These are phyloP conservation scores for Hylaea fasciaria DNA, from an alignment of 2,888 invertebrate genomes.

Conservation along the genomic window DNA sequence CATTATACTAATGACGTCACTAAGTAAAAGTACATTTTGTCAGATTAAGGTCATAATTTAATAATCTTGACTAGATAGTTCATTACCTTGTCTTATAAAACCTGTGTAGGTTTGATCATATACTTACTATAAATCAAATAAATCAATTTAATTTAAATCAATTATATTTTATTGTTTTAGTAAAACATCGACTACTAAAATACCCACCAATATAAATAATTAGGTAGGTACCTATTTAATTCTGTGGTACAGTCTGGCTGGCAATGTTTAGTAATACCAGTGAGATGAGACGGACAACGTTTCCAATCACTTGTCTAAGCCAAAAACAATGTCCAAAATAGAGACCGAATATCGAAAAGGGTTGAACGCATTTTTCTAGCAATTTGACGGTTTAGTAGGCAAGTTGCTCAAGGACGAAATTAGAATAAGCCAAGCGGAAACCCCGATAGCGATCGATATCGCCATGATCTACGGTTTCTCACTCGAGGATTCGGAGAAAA, in stretches of 20 bases:
- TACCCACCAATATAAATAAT: not conserved
- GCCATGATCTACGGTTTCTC: conserved; percentile 32
- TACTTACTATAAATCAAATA: no score
- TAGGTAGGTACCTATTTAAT: no score
- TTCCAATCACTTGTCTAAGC: not conserved
- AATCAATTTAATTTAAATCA: not conserved
- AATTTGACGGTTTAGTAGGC: conserved; percentile 62
- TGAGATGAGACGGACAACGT: not conserved
- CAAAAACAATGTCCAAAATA: conserved; percentile 13
- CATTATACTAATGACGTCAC: no score
- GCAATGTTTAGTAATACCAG: no score
- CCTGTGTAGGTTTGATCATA: no score
- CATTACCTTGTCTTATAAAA: no score
- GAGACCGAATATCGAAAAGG: conserved; percentile 19
- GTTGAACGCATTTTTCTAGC: conserved; percentile 37
- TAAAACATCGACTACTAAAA: not conserved
- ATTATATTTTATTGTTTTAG: no score
- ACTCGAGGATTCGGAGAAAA: conserved; percentile 28
- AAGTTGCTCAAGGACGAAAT: conserved; percentile 60
- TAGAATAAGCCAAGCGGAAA: conserved; percentile 55
- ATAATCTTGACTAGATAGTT: no score
- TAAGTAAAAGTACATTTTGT: no score
- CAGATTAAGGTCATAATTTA: no score
- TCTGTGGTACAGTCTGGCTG: no score
- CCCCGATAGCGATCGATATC: conserved; percentile 54